Base-by-base conservation (phyloP, 2,113 vertebrate species). In the Menura novaehollandiae region DNA sequence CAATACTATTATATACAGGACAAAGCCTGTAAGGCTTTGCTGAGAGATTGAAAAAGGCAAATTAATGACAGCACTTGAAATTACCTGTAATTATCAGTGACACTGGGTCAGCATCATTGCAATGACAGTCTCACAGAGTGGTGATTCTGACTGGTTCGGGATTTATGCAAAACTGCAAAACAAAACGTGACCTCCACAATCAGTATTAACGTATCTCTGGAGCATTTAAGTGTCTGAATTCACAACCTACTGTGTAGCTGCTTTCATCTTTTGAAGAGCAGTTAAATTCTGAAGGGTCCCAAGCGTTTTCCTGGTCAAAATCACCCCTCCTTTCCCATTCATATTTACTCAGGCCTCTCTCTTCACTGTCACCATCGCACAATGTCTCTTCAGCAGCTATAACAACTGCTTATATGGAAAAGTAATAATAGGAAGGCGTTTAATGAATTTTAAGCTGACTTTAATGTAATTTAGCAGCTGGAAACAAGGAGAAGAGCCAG, bases 61-160 rank as follows among this genome's bases (percentile, higher is more conserved):
- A 96, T 97, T 96, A 96, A 94, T 94, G 95, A 75, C 91, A 95
- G 93, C 82, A 79, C 51, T 95, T 88, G 92, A 93, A 95, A 96
- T 93, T 96, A 96, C 91, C 96, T 95, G 93, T 96, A 97, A 96
- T 97, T 97, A 97, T 95, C 96, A 92, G 67, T 96, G 96, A 91
- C 95, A 95, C 60, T 0, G 0, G 94, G 95, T 94, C 94, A 95
- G 90, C 66, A 86, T 84, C 93, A 82, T 53, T 77, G 73, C 91
- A 88, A 35, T 86, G 95, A 55, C 41, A 90, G 79, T 73, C 85
- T 94, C 75, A 66, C 37, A 30, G 71, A 81, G 53, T 37, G 68
- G 72, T 88, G 66, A 44, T 64, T 95, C 59, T 91, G 67, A 62
- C 39, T 88, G 78, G 41, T 88, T 89, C 1, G 0, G 49, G 89